A percentile compares a stretch with the other conserved stretches of the same genome.
Evolutionary conservation across 1,140 invertebrate species (phyloP).

Genomic region (Drosophila micromelanica): DNA sequence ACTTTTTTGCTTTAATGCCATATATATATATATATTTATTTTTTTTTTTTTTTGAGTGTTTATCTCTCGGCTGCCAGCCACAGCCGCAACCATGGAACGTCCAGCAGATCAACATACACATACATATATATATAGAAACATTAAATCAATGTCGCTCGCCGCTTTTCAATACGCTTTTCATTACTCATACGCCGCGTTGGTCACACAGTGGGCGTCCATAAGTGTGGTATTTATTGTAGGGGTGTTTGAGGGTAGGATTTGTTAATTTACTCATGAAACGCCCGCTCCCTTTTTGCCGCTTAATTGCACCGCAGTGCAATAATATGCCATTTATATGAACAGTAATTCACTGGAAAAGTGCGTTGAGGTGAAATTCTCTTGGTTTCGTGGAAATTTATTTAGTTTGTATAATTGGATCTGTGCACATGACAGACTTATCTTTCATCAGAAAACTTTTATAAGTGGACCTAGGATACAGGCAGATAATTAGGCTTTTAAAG

Average conservation of each 20-base stretch:
- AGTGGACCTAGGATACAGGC: too few relatives aligned
- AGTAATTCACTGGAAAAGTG: constrained; percentile 1
- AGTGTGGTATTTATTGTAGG: constrained; percentile 23
- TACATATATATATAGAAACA: constrained; percentile 33
- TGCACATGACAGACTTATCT: too few relatives aligned
- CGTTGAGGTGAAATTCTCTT: constrained; percentile 3
- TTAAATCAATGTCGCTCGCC: constrained; percentile 76
- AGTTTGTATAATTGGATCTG: constrained; percentile 1
- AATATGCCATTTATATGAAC: constrained; percentile 35
- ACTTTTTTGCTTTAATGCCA: too few relatives aligned
- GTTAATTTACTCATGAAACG: constrained; percentile 53
- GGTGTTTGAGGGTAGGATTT: neutral
- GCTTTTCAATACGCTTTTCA: constrained; percentile 69
- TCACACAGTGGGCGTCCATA: constrained; percentile 46
- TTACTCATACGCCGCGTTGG: constrained; percentile 70
- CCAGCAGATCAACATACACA: too few relatives aligned
- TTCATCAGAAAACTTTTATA: too few relatives aligned
- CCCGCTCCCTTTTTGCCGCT: constrained; percentile 11
- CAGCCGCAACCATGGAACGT: constrained; percentile 16
- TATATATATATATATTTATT: too few relatives aligned
- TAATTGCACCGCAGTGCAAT: constrained; percentile 15
- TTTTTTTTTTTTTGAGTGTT: constrained; percentile 11
- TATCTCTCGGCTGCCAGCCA: constrained; percentile 26
- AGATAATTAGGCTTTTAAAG: too few relatives aligned
- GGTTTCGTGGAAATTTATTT: constrained; percentile 40